Evolutionary conservation across 2,113 vertebrate species (phyloP).

Genomic region (Zootoca vivipara): DNA sequence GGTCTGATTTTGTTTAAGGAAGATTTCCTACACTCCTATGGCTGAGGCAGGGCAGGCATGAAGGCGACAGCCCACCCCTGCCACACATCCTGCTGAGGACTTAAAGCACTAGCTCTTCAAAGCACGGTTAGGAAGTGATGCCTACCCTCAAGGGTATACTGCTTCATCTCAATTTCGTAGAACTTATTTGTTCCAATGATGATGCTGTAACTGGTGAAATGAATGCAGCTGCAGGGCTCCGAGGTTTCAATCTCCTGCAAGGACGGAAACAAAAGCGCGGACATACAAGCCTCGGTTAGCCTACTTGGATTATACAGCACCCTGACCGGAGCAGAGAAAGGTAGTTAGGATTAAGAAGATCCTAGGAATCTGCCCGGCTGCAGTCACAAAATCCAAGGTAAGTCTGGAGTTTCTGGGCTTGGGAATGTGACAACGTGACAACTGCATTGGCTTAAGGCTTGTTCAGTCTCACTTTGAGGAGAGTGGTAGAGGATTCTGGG

Average conservation of each 20-base stretch:
- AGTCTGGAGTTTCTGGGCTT: not conserved
- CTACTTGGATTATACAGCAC: not conserved
- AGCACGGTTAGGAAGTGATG: not conserved
- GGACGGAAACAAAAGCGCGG: not conserved
- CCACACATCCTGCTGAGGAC: not conserved
- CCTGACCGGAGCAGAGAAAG: not conserved
- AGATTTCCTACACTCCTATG: not conserved
- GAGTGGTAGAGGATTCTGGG: too few relatives aligned
- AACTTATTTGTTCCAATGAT: slow-evolving; percentile 99
- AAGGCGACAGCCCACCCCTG: not conserved
- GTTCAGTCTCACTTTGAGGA: not conserved
- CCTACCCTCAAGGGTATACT: slow-evolving; percentile 95
- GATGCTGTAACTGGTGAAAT: slow-evolving; percentile 97
- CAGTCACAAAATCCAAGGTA: not conserved
- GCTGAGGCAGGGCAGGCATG: not conserved
- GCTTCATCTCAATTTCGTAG: slow-evolving; percentile 99
- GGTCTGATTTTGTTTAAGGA: too few relatives aligned
- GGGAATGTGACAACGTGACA: not conserved
- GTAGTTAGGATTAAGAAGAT: not conserved
- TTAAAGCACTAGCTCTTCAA: not conserved
- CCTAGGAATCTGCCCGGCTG: not conserved
- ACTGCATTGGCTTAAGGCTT: not conserved
- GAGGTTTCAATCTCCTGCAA: slow-evolving; percentile 96
- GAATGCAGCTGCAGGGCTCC: slow-evolving; percentile 98
- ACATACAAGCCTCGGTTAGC: too few relatives aligned